A percentile compares a stretch with the other conserved stretches of the same genome.
phyloP scores from a whole-genome alignment of 2,113 vertebrate genomes.

The Cettia cetti region DNA sequence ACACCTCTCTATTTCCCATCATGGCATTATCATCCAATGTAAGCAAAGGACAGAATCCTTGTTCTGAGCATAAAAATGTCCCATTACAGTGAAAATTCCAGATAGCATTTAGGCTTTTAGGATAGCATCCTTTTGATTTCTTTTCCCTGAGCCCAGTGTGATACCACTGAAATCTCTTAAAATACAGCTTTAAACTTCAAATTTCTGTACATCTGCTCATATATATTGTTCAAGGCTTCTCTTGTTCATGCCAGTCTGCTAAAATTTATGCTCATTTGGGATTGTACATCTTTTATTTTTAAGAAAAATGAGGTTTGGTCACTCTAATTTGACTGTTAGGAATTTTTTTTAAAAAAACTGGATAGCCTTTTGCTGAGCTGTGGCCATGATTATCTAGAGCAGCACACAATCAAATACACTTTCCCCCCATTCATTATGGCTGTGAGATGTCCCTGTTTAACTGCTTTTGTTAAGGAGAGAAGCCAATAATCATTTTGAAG shows the following conservation, averaged over 20 bases:
- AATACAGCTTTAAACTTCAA: background rate
- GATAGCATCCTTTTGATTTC: background rate
- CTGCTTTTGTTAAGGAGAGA: background rate
- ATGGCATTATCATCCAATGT: rapidly evolving
- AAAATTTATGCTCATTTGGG: background rate
- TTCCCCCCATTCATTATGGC: background rate
- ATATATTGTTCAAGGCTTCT: background rate
- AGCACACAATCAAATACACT: background rate
- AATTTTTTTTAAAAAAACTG: background rate
- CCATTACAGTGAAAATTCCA: background rate
- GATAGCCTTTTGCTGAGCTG: background rate
- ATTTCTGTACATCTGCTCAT: background rate
- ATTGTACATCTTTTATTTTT: background rate
- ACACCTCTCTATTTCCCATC: background rate
- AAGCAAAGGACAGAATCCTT: background rate
- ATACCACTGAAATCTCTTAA: background rate
- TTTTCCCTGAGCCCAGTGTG: background rate
- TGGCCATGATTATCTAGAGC: background rate
- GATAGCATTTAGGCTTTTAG: background rate
- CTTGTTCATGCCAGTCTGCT: background rate
- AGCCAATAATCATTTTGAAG: background rate
- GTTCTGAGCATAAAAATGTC: background rate
- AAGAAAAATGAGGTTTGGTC: background rate
- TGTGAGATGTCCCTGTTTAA: background rate
- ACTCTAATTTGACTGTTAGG: background rate